phyloP scores from a whole-genome alignment of 2,888 invertebrate genomes.

The Machimus atricapillus region DNA sequence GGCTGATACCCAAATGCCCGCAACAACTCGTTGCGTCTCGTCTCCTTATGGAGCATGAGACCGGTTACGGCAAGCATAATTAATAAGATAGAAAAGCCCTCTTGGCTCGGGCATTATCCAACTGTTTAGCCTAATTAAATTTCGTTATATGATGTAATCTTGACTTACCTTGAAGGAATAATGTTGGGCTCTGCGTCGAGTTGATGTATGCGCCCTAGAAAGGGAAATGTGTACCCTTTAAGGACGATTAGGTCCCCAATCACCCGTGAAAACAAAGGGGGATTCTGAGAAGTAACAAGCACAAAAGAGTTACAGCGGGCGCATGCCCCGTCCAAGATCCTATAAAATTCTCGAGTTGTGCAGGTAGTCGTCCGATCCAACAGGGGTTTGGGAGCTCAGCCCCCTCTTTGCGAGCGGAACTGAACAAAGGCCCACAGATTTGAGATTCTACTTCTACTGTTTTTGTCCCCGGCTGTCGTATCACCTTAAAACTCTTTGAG shows the following conservation, averaged over 20 bases:
- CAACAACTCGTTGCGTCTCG: neutral
- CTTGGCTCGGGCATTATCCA: neutral
- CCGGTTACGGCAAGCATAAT: neutral
- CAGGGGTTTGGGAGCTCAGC: neutral
- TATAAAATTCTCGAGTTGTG: neutral
- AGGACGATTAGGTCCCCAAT: neutral
- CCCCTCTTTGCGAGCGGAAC: neutral
- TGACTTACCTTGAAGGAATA: constrained; percentile 10
- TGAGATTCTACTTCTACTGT: no score
- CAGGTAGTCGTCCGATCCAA: neutral
- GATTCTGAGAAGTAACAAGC: neutral
- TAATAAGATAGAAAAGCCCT: neutral
- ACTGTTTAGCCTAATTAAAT: neutral
- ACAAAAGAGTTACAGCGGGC: neutral
- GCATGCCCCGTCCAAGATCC: neutral
- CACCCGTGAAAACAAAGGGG: neutral
- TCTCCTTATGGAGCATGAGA: neutral
- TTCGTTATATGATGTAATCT: neutral
- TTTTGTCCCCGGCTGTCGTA: neutral
- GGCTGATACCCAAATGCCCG: neutral
- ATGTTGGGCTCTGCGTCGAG: neutral
- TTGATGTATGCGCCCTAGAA: neutral
- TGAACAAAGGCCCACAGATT: neutral
- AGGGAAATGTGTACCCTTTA: neutral
- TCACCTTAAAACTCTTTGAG: neutral